phyloP scores from a whole-genome alignment of 2,797 vertebrate species.

The Pipistrellus pipistrellus region DNA sequence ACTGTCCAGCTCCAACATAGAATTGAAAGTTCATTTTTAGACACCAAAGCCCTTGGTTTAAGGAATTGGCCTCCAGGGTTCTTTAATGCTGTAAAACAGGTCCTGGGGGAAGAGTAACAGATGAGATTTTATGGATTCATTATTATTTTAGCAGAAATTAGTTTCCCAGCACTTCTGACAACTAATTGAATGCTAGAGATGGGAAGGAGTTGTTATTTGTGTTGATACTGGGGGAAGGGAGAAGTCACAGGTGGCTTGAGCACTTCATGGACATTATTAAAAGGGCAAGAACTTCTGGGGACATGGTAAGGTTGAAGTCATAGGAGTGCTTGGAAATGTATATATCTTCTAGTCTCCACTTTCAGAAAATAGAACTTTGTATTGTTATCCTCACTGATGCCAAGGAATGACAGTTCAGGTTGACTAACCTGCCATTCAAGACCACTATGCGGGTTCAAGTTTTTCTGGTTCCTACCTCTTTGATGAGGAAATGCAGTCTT shows the following conservation, averaged over 20 bases:
- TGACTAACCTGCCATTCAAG: not conserved
- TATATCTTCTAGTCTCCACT: not conserved
- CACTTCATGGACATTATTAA: not conserved
- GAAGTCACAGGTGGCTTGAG: not conserved
- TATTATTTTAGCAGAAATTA: conserved; percentile 47
- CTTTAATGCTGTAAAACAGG: conserved; percentile 28
- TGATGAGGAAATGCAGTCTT: not conserved
- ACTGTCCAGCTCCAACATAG: not conserved
- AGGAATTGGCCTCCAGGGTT: not conserved
- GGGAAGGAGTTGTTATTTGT: not conserved
- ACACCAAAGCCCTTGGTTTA: not conserved
- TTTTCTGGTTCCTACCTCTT: not conserved
- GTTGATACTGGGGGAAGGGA: not conserved
- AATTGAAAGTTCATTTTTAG: not conserved
- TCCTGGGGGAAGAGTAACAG: not conserved
- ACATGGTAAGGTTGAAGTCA: not conserved
- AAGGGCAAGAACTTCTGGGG: not conserved
- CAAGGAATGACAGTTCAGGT: not conserved
- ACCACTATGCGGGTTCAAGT: not conserved
- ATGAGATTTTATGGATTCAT: not conserved
- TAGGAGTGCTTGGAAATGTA: not conserved
- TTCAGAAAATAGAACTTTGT: not conserved
- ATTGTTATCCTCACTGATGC: not conserved
- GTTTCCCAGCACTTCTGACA: not conserved
- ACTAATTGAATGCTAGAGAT: not conserved